These are phyloP conservation scores for Laterallus jamaicensis DNA, from an alignment of 2,113 vertebrate species.

Conservation along the genomic window DNA sequence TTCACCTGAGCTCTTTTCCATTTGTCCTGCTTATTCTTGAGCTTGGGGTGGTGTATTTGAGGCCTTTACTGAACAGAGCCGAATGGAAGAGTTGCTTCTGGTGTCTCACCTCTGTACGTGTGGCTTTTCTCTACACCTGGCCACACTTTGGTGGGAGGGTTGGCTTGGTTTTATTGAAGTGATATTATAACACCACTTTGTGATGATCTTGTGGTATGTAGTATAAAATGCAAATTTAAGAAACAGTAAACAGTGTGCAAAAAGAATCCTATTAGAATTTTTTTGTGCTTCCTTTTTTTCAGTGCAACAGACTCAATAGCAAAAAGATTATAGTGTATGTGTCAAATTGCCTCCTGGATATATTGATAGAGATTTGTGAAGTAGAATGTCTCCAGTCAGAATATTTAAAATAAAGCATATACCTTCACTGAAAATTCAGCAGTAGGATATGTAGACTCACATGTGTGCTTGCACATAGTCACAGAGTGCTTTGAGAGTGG, in stretches of 20 bases:
- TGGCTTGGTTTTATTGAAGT: neutral
- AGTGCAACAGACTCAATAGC: neutral
- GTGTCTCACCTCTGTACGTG: neutral
- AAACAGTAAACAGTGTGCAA: neutral
- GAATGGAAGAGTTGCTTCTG: neutral
- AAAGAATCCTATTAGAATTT: neutral
- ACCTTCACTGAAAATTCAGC: neutral
- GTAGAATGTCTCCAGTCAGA: neutral
- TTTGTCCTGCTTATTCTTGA: neutral
- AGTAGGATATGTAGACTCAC: neutral
- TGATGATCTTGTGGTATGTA: neutral
- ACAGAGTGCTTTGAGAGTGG: neutral
- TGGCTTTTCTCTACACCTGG: neutral
- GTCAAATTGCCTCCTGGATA: neutral
- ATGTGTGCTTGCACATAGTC: neutral
- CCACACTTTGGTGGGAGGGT: neutral
- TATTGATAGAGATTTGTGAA: neutral
- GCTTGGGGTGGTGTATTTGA: neutral
- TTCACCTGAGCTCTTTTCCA: neutral
- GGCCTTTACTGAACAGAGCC: neutral
- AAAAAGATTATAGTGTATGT: neutral
- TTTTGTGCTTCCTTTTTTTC: neutral
- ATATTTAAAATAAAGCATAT: constrained; percentile 8
- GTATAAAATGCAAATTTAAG: neutral
- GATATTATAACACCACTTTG: neutral